A percentile compares a stretch with the other conserved stretches of the same genome.
These are phyloP conservation scores for Clarias fuscus DNA, from an alignment of 2,797 vertebrate species.

Conservation along the genomic window DNA sequence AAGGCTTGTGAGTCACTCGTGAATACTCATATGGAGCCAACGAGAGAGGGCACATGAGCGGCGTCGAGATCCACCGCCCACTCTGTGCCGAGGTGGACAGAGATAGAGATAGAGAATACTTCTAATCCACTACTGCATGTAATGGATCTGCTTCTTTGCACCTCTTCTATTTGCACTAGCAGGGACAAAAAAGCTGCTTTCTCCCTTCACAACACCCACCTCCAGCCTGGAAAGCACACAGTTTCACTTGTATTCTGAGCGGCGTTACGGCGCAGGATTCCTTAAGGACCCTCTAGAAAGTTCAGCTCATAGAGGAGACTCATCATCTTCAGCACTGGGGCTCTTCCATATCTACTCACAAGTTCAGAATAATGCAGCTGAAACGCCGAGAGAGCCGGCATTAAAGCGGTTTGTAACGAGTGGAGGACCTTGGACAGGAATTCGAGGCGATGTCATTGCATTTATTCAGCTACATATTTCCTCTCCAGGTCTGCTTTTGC, in stretches of 20 bases:
- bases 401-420: background rate
- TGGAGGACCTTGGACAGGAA: background rate
- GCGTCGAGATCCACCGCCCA: constrained; percentile 45
- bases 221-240: background rate
- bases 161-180: background rate
- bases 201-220: background rate
- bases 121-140: constrained; percentile 19
- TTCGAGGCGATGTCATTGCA: too few species aligned
- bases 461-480: background rate
- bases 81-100: constrained; percentile 28
- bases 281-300: background rate
- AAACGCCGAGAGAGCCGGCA: background rate
- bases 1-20: constrained; percentile 55
- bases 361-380: background rate
- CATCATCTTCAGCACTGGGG: too few species aligned
- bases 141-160: constrained; percentile 31
- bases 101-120: constrained; percentile 1
- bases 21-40: constrained; percentile 38
- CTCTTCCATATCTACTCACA: background rate
- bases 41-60: constrained; percentile 24
- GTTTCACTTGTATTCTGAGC: background rate
- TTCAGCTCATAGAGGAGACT: background rate
- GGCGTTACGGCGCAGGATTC: background rate
- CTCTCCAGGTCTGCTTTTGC: background rate
- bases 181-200: background rate